Evolutionary conservation across 2,888 invertebrate genomes (phyloP).

Genomic region (Dryomyza anilis): DNA sequence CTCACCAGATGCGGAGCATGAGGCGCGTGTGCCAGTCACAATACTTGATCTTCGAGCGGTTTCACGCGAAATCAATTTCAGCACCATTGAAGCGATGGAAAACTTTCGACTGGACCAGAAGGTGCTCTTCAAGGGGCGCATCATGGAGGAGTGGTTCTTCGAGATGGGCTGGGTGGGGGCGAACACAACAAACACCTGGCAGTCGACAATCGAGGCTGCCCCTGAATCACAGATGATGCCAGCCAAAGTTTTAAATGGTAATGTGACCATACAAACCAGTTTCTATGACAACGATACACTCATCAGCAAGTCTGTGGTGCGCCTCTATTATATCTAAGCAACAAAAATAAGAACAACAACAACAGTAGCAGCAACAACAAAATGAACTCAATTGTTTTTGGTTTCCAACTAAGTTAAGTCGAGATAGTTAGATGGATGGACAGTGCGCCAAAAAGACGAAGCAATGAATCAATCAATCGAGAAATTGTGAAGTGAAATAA

Average conservation of each 20-base stretch:
- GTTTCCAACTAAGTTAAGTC: background rate
- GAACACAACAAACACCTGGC: constrained; percentile 99
- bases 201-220: constrained; percentile 96
- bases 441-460: no score
- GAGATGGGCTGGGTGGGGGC: constrained; percentile 99
- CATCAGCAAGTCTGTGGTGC: constrained; percentile 92
- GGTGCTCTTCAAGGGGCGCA: constrained; percentile 81
- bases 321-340: constrained; percentile 88
- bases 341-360: background rate
- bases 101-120: constrained; percentile 92
- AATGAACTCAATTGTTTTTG: background rate
- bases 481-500: background rate
- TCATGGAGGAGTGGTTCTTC: constrained; percentile 98
- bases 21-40: constrained; percentile 96
- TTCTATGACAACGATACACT: constrained; percentile 94
- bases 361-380: background rate
- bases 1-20: constrained; percentile 85
- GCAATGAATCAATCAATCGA: constrained; percentile 5
- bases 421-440: no score
- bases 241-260: constrained; percentile 95
- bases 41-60: constrained; percentile 93
- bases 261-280: constrained; percentile 94
- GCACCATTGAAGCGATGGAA: constrained; percentile 90
- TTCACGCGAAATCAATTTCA: constrained; percentile 88
- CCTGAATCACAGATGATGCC: constrained; percentile 99